Percentiles rank a stretch among this genome's conserved stretches.
Conservation (phyloP, 2,113 vertebrate genomes). For the Amblyopsis rosae region DNA sequence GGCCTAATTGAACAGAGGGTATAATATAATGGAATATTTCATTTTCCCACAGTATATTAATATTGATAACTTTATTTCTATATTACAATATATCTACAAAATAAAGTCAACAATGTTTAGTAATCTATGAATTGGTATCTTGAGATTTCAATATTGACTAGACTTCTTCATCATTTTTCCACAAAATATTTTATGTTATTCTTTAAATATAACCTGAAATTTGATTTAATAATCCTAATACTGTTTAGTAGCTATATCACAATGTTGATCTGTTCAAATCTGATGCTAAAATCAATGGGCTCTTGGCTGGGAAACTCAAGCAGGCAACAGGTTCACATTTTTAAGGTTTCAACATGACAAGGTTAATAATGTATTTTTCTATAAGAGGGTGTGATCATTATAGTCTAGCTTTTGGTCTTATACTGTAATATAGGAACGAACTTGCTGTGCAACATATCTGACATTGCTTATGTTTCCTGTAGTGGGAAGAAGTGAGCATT, state of each 20-base stretch:
- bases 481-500: conserved; percentile 99
- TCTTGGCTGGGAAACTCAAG: too few relatives aligned
- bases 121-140: conserved; percentile 49
- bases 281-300: too few relatives aligned
- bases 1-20: conserved; percentile 25
- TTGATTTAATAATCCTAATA: conserved; percentile 7
- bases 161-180: conserved; percentile 16
- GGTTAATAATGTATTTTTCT: not conserved
- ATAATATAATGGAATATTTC: conserved; percentile 31
- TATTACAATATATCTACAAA: conserved; percentile 43
- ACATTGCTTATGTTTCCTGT: conserved; percentile 29
- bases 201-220: not conserved
- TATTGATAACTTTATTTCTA: conserved; percentile 46
- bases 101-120: conserved; percentile 59
- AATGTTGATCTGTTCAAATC: too few relatives aligned
- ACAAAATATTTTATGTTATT: too few relatives aligned
- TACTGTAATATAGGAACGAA: conserved; percentile 5
- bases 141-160: conserved; percentile 45
- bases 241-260: too few relatives aligned
- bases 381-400: not conserved
- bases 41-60: conserved; percentile 32
- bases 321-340: too few relatives aligned
- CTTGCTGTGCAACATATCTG: conserved; percentile 11
- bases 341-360: not conserved
- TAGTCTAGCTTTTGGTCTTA: not conserved